Evolutionary conservation across 2,113 vertebrate genomes (phyloP).

Genomic region (Pangasianodon hypophthalmus): DNA sequence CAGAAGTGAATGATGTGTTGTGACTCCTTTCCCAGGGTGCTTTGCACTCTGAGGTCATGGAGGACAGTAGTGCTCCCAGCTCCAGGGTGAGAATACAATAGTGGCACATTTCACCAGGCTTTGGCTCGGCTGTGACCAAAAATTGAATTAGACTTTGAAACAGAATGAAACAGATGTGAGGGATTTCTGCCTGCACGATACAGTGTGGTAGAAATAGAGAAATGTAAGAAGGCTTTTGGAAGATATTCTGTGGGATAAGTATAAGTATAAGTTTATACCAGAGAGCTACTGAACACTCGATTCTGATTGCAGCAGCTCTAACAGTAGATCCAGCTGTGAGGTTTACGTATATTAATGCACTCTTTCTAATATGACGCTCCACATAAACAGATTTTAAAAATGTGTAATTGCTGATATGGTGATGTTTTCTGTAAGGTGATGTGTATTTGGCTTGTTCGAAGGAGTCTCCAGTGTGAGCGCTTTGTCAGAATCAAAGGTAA

Average conservation of each 20-base stretch:
- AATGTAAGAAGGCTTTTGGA: not conserved
- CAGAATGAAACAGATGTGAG: conserved; percentile 32
- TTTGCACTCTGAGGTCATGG: conserved; percentile 28
- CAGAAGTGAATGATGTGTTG: conserved; percentile 6
- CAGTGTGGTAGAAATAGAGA: not conserved
- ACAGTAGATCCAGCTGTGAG: not conserved
- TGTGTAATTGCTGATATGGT: not conserved
- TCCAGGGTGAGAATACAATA: conserved; percentile 30
- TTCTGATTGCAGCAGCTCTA: not conserved
- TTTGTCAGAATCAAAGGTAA: not conserved
- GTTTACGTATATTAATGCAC: not conserved
- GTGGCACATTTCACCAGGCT: conserved; percentile 11
- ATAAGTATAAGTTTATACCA: not conserved
- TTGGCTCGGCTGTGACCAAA: conserved; percentile 1
- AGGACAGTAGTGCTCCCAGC: not conserved
- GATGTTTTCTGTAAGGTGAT: not conserved
- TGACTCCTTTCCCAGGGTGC: conserved; percentile 12
- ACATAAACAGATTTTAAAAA: not conserved
- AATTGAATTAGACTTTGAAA: not conserved
- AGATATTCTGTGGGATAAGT: not conserved
- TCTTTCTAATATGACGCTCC: not conserved
- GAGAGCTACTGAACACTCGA: not conserved
- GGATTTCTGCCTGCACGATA: not conserved
- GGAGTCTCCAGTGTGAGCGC: not conserved
- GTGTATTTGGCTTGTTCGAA: not conserved